Conservation (phyloP, 2,113 vertebrate genomes). For the Gasterosteus aculeatus region DNA sequence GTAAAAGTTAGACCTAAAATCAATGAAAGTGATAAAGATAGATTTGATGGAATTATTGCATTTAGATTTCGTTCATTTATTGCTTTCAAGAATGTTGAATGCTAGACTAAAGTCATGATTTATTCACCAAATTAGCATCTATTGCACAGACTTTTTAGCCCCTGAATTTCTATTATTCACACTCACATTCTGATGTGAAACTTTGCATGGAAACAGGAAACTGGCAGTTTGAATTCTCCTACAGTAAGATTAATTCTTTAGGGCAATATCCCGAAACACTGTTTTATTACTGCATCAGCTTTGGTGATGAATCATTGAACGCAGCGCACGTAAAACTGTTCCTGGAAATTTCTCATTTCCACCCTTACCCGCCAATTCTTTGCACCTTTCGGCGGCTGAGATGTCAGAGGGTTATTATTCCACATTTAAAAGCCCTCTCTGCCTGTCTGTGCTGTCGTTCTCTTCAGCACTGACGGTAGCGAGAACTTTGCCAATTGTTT, state of each 20-base stretch:
- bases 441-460: conserved; percentile 9
- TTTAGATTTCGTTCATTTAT: too few relatives aligned
- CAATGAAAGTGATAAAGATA: too few relatives aligned
- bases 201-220: background rate
- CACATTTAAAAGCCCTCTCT: conserved; percentile 24
- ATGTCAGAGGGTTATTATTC: conserved; percentile 23
- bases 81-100: too few relatives aligned
- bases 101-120: too few relatives aligned
- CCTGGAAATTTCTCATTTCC: conserved; percentile 25
- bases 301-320: conserved; percentile 29
- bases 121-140: too few relatives aligned
- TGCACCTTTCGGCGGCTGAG: conserved; percentile 13
- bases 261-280: conserved; percentile 15
- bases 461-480: conserved; percentile 1
- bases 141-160: too few relatives aligned
- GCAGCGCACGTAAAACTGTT: background rate
- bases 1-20: too few relatives aligned
- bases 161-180: too few relatives aligned
- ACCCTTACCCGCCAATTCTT: background rate
- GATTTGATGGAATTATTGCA: too few relatives aligned
- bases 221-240: background rate
- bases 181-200: too few relatives aligned
- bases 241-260: conserved; percentile 14
- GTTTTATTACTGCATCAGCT: conserved; percentile 21
- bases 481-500: conserved; percentile 16